Base-by-base conservation (phyloP, 2,888 invertebrate species). In the Silvanus unidentatus region DNA sequence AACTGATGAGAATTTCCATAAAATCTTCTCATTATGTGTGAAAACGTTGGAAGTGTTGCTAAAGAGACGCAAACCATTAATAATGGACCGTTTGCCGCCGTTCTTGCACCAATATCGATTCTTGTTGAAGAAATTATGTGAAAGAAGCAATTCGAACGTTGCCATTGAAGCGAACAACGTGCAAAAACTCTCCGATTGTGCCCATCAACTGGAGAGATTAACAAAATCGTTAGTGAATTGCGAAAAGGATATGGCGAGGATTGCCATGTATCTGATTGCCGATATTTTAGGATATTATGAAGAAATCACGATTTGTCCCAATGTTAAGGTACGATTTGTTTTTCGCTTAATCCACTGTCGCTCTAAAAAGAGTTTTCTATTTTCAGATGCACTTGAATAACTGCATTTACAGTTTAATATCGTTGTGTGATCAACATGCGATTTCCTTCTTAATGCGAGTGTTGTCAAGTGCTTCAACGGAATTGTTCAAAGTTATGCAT, bases 201-300 rank as follows among this genome's bases (percentile, higher is more conserved):
- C 69, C n/a, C 68, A 71, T 55, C 58, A 61, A 45, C 56, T 73
- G 14, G 71, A 72, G 51, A 71, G 68, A 53, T 56, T 72, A 40
- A 69, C 70, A 2, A 68, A 62, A 42, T 63, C 53, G 37, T 58
- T 73, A 44, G 62, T 64, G 8, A 47, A 51, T 27, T 60, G 62
- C 38, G 64, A 66, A 41, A 72, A 68, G 52, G 70, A 74, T 52
- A 67, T 75, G 58, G 52, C 62, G 8, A 65, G 75, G 52, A 68
- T 75, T 16, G 60, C 73, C 5, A 68, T 70, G 42, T 75, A 74
- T 63, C 62, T 76, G 45, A 67, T 76, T 39, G 71, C 74, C 2
- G 73, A 76, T 60, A 64, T 76, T 56, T 62, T 76, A 49, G 59
- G 64, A 40, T 66, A 72, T 40, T 74, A 74, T 54, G 75, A 76